Percentiles rank a stretch among this genome's conserved stretches.
Evolutionary conservation across 2,888 invertebrate genomes (phyloP).

Genomic region (Rosalia funebris): DNA sequence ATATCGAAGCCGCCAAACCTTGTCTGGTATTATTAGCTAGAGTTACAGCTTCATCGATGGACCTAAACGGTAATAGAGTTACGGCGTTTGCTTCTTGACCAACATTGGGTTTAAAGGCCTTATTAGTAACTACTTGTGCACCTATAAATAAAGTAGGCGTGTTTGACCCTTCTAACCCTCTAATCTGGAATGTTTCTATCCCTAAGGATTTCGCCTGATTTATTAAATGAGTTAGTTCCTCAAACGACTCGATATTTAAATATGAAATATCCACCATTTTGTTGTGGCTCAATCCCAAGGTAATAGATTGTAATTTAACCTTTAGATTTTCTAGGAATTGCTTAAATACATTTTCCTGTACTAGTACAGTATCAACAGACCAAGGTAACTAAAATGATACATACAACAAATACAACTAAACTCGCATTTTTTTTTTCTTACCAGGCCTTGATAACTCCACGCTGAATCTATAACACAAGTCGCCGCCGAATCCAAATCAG

Average conservation of each 20-base stretch:
- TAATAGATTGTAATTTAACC: slow-evolving; percentile 48
- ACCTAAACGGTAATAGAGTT: slow-evolving; percentile 65
- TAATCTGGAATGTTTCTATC: slow-evolving; percentile 53
- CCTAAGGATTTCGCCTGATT: slow-evolving; percentile 51
- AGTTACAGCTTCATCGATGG: slow-evolving; percentile 67
- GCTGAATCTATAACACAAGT: slow-evolving; percentile 66
- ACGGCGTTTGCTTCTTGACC: slow-evolving; percentile 47
- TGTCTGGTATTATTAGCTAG: slow-evolving; percentile 67
- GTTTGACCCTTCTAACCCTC: slow-evolving; percentile 29
- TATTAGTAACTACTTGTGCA: slow-evolving; percentile 49
- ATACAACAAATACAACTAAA: too few species aligned
- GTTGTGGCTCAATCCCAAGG: slow-evolving; percentile 61
- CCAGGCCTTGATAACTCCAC: slow-evolving; percentile 68
- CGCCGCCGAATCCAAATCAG: slow-evolving; percentile 69
- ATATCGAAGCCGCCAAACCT: slow-evolving; percentile 67
- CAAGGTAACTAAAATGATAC: slow-evolving; percentile 66
- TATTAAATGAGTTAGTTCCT: slow-evolving; percentile 46
- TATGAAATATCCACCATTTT: slow-evolving; percentile 65
- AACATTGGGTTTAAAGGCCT: slow-evolving; percentile 46
- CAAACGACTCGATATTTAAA: slow-evolving; percentile 53
- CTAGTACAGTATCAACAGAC: slow-evolving; percentile 65
- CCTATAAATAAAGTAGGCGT: slow-evolving; percentile 57
- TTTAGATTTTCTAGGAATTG: slow-evolving; percentile 64
- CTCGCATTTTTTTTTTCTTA: slow-evolving; percentile 51
- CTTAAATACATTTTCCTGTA: slow-evolving; percentile 67